Conservation (phyloP, 2,888 invertebrate genomes). For the Anthrax anthrax region DNA sequence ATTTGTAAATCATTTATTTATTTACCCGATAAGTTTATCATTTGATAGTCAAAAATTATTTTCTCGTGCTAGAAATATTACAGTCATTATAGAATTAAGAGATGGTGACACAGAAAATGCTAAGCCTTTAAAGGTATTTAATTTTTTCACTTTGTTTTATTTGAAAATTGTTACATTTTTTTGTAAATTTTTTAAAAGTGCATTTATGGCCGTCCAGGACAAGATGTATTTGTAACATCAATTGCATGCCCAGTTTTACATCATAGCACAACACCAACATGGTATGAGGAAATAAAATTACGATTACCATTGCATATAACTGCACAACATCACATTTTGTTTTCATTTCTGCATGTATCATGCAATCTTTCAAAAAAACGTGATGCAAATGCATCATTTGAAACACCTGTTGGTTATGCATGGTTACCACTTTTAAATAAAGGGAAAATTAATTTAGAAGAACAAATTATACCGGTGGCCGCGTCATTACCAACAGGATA, state of each 20-base stretch:
- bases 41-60: conserved; percentile 88
- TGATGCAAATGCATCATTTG: conserved; percentile 49
- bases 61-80: conserved; percentile 85
- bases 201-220: conserved; percentile 59
- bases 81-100: conserved; percentile 75
- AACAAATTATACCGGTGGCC: conserved; percentile 72
- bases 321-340: conserved; percentile 77
- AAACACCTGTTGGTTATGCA: conserved; percentile 82
- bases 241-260: conserved; percentile 70
- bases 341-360: conserved; percentile 91
- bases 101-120: conserved; percentile 64
- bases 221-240: conserved; percentile 47
- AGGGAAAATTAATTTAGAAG: conserved; percentile 71
- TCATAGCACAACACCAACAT: conserved; percentile 77
- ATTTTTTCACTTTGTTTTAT: neutral
- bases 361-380: conserved; percentile 74
- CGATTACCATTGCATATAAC: conserved; percentile 74
- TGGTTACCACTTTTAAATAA: conserved; percentile 81
- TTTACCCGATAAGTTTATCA: conserved; percentile 73
- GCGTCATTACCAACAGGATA: conserved; percentile 80
- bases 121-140: conserved; percentile 54
- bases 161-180: neutral
- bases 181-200: conserved; percentile 35
- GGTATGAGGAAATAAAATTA: conserved; percentile 90
- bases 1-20: conserved; percentile 80